Base-by-base conservation (phyloP, 2,113 vertebrate genomes). In the Tetrao urogallus region DNA sequence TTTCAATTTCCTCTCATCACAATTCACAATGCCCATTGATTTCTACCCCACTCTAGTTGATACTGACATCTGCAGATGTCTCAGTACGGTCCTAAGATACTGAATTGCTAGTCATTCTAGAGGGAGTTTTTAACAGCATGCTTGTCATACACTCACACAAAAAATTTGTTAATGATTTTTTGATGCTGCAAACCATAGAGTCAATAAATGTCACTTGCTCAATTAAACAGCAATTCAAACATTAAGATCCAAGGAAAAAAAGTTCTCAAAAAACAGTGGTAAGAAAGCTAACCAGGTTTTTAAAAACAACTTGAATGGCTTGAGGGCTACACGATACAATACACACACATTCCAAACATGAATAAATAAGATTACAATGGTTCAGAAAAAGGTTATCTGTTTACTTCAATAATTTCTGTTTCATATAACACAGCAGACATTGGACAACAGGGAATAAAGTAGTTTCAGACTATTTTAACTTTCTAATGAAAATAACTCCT, bases 221-320 rank as follows among this genome's bases (percentile, higher is more conserved):
- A 89, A 17, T 45, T 57, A 88, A 96, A 81, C 10, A 82, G 52
- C n/a, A 34, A 67, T 73, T 69, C 20, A 84, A 75, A 86, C 89
- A 92, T 78, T 91, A 70, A 80, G 16, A 86, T 77, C 18, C 28
- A 71, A 47, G 47, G 64, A 93, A 96, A 85, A 2, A 87, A 80
- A 17, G 13, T 74, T 72, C 67, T 58, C 63, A 70, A 94, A 79
- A 94, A 95, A 84, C 32, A 64, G 81, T 11, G 12, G 8, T 74
- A 76, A 78, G 94, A 65, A 89, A 28, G 45, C 42, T 77, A 84
- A 81, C 5, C 25, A 82, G 38, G 56, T 92, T 93, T 82, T 94
- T 40, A 83, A 77, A 89, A 60, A 21, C 36, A 66, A 57, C 40
- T 86, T 64, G 32, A 72, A 87, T 77, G 18, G 18, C 34, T 87